Evolutionary conservation across 2,888 invertebrate genomes (phyloP).

Genomic region (Gibbula magus): DNA sequence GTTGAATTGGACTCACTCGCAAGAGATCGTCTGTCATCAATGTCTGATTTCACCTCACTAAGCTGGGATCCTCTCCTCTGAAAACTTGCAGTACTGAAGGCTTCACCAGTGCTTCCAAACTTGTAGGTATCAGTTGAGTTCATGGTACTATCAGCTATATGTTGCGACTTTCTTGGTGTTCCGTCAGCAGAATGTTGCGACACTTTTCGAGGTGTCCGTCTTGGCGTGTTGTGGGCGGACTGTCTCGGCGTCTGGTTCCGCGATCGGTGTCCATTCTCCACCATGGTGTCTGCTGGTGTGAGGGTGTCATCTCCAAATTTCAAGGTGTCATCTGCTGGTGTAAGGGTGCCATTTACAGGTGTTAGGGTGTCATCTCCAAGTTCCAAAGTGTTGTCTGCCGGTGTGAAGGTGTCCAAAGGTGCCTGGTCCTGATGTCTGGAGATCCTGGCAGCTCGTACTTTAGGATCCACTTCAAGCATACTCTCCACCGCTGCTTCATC

Average conservation of each 20-base stretch:
- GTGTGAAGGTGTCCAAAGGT: background rate
- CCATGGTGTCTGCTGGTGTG: background rate
- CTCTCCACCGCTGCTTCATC: background rate
- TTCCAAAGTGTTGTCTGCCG: background rate
- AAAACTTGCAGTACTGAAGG: slow-evolving; percentile 35
- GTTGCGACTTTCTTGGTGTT: too few species aligned
- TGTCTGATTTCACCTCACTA: background rate
- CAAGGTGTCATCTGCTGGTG: background rate
- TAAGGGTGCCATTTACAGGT: background rate
- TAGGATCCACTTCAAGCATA: background rate
- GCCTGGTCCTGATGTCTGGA: background rate
- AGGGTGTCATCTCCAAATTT: background rate
- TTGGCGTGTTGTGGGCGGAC: too few species aligned
- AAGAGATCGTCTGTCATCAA: background rate
- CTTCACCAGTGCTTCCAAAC: slow-evolving; percentile 39
- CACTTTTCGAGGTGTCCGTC: too few species aligned
- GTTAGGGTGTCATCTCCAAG: background rate
- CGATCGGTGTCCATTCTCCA: too few species aligned
- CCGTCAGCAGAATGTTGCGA: too few species aligned
- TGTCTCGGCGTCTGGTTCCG: too few species aligned
- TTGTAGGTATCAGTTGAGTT: slow-evolving; percentile 32
- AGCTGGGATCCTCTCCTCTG: slow-evolving; percentile 10
- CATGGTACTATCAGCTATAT: background rate
- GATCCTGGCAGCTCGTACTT: background rate
- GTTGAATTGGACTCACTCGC: background rate